Evolutionary conservation across 2,113 vertebrate genomes (phyloP).

Genomic region (Mesocricetus auratus): DNA sequence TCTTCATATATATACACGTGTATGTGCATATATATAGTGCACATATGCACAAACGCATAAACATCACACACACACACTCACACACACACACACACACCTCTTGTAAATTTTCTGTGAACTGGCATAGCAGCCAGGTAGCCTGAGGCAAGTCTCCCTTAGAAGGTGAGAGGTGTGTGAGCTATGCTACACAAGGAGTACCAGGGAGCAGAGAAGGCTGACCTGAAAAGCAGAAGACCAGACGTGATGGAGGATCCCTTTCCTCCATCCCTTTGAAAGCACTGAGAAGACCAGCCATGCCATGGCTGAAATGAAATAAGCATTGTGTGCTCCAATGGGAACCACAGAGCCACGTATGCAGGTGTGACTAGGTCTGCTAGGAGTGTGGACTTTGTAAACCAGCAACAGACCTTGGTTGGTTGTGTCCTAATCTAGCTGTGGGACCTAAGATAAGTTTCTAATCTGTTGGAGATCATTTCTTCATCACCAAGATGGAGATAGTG

Average conservation of each 20-base stretch:
- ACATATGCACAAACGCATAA: neutral
- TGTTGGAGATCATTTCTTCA: conserved; percentile 10
- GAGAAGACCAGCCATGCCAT: neutral
- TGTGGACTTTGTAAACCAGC: neutral
- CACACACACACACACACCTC: neutral
- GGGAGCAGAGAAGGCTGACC: neutral
- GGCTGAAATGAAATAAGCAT: neutral
- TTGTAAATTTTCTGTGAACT: neutral
- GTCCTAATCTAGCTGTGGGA: neutral
- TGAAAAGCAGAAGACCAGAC: neutral
- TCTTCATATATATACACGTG: neutral
- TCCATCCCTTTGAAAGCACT: neutral
- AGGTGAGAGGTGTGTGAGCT: neutral
- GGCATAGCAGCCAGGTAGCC: neutral
- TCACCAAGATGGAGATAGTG: neutral
- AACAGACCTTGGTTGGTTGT: neutral
- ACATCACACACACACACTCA: neutral
- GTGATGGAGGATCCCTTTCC: neutral
- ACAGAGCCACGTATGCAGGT: fast-evolving
- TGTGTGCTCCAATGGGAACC: neutral
- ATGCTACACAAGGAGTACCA: neutral
- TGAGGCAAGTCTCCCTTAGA: neutral
- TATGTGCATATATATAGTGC: too few relatives aligned
- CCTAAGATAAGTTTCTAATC: neutral
- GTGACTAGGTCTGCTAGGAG: neutral